Base-by-base conservation (phyloP, 2,113 vertebrate species). In the Grammatotria lemairii region DNA sequence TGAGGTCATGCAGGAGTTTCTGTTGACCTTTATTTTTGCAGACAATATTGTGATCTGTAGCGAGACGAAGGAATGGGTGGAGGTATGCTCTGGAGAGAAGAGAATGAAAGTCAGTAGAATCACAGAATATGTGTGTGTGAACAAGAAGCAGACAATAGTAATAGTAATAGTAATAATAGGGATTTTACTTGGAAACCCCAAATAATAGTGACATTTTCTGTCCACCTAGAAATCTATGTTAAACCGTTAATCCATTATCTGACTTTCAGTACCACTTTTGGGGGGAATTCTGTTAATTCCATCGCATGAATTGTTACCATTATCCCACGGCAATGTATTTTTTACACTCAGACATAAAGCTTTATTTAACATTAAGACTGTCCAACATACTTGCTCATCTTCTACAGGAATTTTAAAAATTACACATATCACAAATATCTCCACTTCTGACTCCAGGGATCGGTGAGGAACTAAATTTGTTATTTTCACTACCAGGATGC, bases 231-330 rank as follows among this genome's bases (percentile, higher is more conserved):
- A 92, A 94, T 95, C 90, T 4, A 95, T 93, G 28, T 58, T 85
- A 91, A 92, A 95, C 93, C 86, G 47, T 84, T 91, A 81, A 86
- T 89, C 91, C 85, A 88, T 82, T 91, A 80, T 88, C 31, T 89
- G 92, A 93, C 89, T 85, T 90, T 93, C 86, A 92, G 86, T 47
- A 23, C 85, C 86, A 92, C 91, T 92, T 93, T 93, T 88, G 7
- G 26, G 55, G 80, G 81, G 53, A 60, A 9, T 33, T 49, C 23
- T 63, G 38, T 82, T 91, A 14, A 68, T 38, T 65, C 60, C 33
- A 65, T 65, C 3, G 4, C 7, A 21, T 65, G 60, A 65, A 38
- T 65, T n/a, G 60, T 65, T 38, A 21, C 60, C 10, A 65, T 38
- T 65, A 65, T 65, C 60, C 7, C 33, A 65, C 3, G 11, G 63